Conservation (phyloP, 2,797 vertebrate species). For the Loriculus beryllinus region DNA sequence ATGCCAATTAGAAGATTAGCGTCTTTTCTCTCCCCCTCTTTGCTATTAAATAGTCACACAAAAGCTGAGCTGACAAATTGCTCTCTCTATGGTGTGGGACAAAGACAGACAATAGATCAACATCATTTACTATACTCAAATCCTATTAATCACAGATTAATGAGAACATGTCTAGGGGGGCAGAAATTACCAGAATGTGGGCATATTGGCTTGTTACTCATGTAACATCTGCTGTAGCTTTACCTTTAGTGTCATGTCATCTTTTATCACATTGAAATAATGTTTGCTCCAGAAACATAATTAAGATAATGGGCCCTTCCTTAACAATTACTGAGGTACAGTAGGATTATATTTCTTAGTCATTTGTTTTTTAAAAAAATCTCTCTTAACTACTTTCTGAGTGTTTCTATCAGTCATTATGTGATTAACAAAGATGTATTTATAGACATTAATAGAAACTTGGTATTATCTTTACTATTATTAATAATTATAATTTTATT, state of each 20-base stretch:
- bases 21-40: slow-evolving; percentile 75
- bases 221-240: slow-evolving; percentile 79
- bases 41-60: slow-evolving; percentile 82
- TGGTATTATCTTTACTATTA: neutral
- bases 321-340: slow-evolving; percentile 75
- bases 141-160: slow-evolving; percentile 84
- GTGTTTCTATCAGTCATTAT: slow-evolving; percentile 57
- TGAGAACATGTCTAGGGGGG: slow-evolving; percentile 79
- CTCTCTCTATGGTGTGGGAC: slow-evolving; percentile 75
- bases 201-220: slow-evolving; percentile 78
- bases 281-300: slow-evolving; percentile 82
- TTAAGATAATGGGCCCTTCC: slow-evolving; percentile 79
- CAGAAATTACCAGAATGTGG: slow-evolving; percentile 78
- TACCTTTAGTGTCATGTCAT: slow-evolving; percentile 80
- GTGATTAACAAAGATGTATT: neutral
- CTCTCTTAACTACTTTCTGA: slow-evolving; percentile 64
- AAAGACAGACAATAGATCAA: slow-evolving; percentile 84
- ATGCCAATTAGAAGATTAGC: slow-evolving; percentile 83
- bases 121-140: slow-evolving; percentile 81
- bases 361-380: slow-evolving; percentile 40
- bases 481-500: neutral
- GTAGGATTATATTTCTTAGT: slow-evolving; percentile 69
- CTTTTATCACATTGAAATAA: slow-evolving; percentile 83
- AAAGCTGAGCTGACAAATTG: slow-evolving; percentile 82
- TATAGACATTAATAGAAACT: neutral